These are phyloP conservation scores for Ctenochaetus hawaiiensis DNA, from an alignment of 2,797 vertebrate species.

Conservation along the genomic window DNA sequence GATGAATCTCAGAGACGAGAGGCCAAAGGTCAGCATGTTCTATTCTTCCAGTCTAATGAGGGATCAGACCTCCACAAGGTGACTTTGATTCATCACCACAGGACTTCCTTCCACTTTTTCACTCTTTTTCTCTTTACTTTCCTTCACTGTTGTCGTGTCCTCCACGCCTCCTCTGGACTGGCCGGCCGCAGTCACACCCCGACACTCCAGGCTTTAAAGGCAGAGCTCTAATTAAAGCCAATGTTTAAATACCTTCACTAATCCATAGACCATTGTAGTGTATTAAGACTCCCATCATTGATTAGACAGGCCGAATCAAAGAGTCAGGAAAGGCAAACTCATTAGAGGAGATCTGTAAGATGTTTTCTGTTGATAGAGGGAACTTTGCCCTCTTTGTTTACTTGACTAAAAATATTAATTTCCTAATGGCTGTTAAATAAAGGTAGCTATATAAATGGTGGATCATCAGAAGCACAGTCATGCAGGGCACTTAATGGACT, in stretches of 20 bases:
- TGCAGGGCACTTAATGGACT: not conserved
- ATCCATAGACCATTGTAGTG: conserved; percentile 81
- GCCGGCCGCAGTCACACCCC: conserved; percentile 21
- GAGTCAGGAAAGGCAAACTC: conserved; percentile 67
- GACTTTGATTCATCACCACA: conserved; percentile 75
- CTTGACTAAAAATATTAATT: conserved; percentile 49
- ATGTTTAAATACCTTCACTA: conserved; percentile 81
- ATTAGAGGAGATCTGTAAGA: conserved; percentile 75
- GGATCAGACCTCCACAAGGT: conserved; percentile 77
- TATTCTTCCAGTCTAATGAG: conserved; percentile 69
- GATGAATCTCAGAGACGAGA: conserved; percentile 52
- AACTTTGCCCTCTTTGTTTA: conserved; percentile 58
- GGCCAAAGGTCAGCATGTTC: conserved; percentile 56
- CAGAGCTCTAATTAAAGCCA: conserved; percentile 79
- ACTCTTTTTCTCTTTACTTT: conserved; percentile 17
- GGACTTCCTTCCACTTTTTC: conserved; percentile 31
- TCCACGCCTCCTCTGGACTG: conserved; percentile 21
- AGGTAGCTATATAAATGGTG: conserved; percentile 6
- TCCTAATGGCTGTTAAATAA: conserved; percentile 48
- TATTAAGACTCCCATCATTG: conserved; percentile 74
- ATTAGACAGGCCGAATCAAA: conserved; percentile 76
- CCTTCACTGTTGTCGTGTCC: conserved; percentile 23
- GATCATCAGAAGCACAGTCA: conserved; percentile 6
- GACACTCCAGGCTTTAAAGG: conserved; percentile 56
- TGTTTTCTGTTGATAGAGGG: conserved; percentile 49